phyloP scores from a whole-genome alignment of 1,140 invertebrate genomes.

The Trichonephila clavata region DNA sequence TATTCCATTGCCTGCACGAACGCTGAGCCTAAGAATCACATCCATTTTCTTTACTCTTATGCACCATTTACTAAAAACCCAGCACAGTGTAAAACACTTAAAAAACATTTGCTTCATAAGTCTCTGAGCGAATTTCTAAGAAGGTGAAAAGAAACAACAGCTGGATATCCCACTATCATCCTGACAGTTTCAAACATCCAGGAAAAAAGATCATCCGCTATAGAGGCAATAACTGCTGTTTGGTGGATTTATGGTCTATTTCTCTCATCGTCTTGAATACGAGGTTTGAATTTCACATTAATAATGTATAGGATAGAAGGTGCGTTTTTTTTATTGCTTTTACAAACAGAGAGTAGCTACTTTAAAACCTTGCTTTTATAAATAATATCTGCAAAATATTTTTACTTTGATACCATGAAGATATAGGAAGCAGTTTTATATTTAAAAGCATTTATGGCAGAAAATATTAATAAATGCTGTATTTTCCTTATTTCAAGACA shows the following conservation, averaged over 20 bases:
- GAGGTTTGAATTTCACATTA: slow-evolving; percentile 38
- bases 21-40: neutral
- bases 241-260: slow-evolving; percentile 47
- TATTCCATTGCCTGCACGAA: neutral
- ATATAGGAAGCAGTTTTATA: no score
- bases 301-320: slow-evolving; percentile 37
- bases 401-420: no score
- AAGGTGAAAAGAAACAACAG: slow-evolving; percentile 22
- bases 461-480: no score
- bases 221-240: slow-evolving; percentile 36
- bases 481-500: no score
- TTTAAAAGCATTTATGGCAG: no score
- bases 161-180: slow-evolving; percentile 7
- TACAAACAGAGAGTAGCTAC: neutral
- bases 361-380: no score
- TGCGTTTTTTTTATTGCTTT: neutral
- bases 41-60: neutral
- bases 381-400: no score
- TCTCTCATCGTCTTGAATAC: neutral
- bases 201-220: slow-evolving; percentile 22
- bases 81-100: slow-evolving; percentile 5
- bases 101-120: slow-evolving; percentile 25
- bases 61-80: slow-evolving; percentile 13
- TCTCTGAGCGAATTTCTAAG: slow-evolving; percentile 4
- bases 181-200: slow-evolving; percentile 43